Base-by-base conservation (phyloP, 2,888 invertebrate genomes). In the Folsomia manolachei region DNA sequence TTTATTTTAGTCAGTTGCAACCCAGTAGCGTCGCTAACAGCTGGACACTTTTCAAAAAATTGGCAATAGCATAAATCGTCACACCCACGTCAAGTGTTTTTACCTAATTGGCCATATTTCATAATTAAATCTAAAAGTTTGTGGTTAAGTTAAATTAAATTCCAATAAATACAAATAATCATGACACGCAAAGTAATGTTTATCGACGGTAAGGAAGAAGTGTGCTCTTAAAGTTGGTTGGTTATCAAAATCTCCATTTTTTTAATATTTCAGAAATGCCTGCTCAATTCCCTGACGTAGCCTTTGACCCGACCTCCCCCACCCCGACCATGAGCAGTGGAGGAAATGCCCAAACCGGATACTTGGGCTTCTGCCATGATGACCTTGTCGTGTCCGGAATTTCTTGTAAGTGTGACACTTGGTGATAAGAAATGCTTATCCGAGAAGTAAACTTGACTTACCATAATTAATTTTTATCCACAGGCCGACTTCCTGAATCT, bases 401-500 rank as follows among this genome's bases (percentile, higher is more conserved):
- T 81, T 93, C 94, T 2, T 71, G n/a, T n/a, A n/a, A n/a, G n/a
- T n/a, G n/a, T n/a, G n/a, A n/a, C n/a, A n/a, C n/a, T n/a, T n/a
- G n/a, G n/a, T n/a, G n/a, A n/a, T n/a, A n/a, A n/a, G n/a, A 86
- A 53, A 7, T 19, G 14, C 14, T 52, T 11, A 52, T 52, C 18
- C 18, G 18, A 52, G 11, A 14, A 52, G 14, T 52, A 18, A 14
- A 14, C 9, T 19, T 19, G 9, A 80, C 82, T 56, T 81, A 82
- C 21, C 82, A n/a, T n/a, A n/a, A n/a, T n/a, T n/a, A n/a, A n/a
- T n/a, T n/a, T n/a, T n/a, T n/a, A n/a, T n/a, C n/a, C n/a, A n/a
- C n/a, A n/a, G n/a, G 86, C 79, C 90, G 97, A 78, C 88, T 97
- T 81, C 98, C 98, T 14, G 94, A 97, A 85, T 94, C 93, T 78